These are phyloP conservation scores for Helleia helle DNA, from an alignment of 2,888 invertebrate species.

Conservation along the genomic window DNA sequence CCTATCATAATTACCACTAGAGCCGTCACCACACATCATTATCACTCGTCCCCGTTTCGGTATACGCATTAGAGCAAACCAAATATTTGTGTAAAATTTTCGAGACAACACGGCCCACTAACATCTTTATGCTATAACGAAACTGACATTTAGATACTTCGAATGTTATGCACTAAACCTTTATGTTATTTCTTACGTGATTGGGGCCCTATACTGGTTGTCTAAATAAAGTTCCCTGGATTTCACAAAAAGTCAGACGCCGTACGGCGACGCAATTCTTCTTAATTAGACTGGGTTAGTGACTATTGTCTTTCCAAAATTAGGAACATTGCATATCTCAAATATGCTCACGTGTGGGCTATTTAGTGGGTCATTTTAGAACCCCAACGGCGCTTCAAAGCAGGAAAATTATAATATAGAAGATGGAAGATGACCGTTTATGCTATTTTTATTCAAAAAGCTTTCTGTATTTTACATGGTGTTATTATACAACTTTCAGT, in stretches of 20 bases:
- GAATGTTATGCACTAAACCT: conserved; percentile 5
- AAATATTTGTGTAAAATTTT: no score
- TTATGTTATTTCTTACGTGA: conserved; percentile 7
- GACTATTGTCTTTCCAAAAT: conserved; percentile 5
- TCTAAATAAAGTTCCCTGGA: conserved; percentile 5
- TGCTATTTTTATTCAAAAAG: no score
- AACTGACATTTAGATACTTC: conserved; percentile 3
- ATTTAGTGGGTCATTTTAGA: background rate
- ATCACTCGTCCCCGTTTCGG: no score
- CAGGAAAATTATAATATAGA: background rate
- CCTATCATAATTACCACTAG: no score
- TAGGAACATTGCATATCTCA: conserved; percentile 1
- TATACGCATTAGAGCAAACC: no score
- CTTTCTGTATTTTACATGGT: no score
- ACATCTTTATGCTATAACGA: conserved; percentile 4
- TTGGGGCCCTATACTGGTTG: background rate
- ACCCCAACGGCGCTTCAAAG: background rate
- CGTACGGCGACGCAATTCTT: background rate
- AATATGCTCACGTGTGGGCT: conserved; percentile 4
- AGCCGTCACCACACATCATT: no score
- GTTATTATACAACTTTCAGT: no score
- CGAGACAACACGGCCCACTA: background rate
- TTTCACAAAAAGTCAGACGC: conserved; percentile 1
- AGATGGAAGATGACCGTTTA: no score
- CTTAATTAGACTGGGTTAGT: conserved; percentile 7